Conservation (phyloP, 2,797 vertebrate genomes). For the Thaleichthys pacificus region DNA sequence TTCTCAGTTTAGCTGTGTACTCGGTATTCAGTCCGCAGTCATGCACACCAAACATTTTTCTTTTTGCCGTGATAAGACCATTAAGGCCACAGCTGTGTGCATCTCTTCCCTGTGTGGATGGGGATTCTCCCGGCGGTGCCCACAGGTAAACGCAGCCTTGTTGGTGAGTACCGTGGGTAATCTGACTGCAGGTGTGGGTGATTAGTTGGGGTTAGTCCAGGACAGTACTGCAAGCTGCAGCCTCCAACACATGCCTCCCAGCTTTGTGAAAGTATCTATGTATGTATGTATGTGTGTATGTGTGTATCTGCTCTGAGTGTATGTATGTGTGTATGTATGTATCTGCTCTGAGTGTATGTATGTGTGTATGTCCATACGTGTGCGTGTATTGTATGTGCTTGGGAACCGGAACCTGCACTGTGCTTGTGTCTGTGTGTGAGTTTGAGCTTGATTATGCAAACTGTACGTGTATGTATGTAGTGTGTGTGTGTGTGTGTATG, state of each 20-base stretch:
- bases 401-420: too few relatives aligned
- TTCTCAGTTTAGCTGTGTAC: too few relatives aligned
- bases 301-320: not conserved
- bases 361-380: not conserved
- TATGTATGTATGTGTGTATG: too few relatives aligned
- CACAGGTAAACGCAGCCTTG: conserved; percentile 11
- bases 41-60: too few relatives aligned
- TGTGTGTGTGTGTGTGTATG: conserved; percentile 5
- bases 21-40: too few relatives aligned
- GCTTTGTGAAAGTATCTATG: not conserved
- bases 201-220: not conserved
- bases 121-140: conserved; percentile 21
- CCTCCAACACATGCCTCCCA: not conserved
- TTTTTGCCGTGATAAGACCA: too few relatives aligned
- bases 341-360: not conserved
- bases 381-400: not conserved
- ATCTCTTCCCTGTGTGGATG: too few relatives aligned
- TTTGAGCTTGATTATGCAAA: too few relatives aligned
- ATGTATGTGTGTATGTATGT: too few relatives aligned
- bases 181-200: conserved; percentile 3
- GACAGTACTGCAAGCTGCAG: not conserved
- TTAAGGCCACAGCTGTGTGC: too few relatives aligned
- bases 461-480: not conserved
- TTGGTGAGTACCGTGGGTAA: not conserved
- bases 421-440: too few relatives aligned